Evolutionary conservation across 2,797 vertebrate species (phyloP).

Genomic region (Smutsia temminckii): DNA sequence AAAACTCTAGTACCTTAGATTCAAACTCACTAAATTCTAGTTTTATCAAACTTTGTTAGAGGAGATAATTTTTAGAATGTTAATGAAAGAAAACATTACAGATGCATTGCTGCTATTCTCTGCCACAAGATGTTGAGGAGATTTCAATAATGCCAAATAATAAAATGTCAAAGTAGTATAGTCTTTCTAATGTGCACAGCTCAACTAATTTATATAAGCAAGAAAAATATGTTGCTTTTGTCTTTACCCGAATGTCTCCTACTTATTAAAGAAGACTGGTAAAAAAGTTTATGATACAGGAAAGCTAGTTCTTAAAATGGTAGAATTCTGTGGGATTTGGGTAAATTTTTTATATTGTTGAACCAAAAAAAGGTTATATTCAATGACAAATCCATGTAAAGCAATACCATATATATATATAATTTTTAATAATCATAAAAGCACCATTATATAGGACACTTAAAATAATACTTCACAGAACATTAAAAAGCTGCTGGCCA

Average conservation of each 20-base stretch:
- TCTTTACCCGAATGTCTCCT: background rate
- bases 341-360: slow-evolving; percentile 29
- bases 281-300: slow-evolving; percentile 13
- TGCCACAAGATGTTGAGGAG: background rate
- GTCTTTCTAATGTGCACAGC: background rate
- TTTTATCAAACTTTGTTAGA: background rate
- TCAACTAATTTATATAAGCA: background rate
- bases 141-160: background rate
- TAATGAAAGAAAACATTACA: background rate
- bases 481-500: slow-evolving; percentile 63
- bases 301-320: background rate
- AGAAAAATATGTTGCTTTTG: slow-evolving; percentile 10
- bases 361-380: slow-evolving; percentile 31
- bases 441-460: slow-evolving; percentile 77
- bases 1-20: background rate
- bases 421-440: slow-evolving; percentile 77
- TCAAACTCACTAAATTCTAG: background rate
- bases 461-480: slow-evolving; percentile 73
- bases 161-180: background rate
- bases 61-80: background rate
- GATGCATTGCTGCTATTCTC: background rate
- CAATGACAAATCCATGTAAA: slow-evolving; percentile 69
- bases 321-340: slow-evolving; percentile 38
- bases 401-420: slow-evolving; percentile 50
- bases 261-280: background rate